These are phyloP conservation scores for Platysteira castanea DNA, from an alignment of 2,113 vertebrate species.

Conservation along the genomic window DNA sequence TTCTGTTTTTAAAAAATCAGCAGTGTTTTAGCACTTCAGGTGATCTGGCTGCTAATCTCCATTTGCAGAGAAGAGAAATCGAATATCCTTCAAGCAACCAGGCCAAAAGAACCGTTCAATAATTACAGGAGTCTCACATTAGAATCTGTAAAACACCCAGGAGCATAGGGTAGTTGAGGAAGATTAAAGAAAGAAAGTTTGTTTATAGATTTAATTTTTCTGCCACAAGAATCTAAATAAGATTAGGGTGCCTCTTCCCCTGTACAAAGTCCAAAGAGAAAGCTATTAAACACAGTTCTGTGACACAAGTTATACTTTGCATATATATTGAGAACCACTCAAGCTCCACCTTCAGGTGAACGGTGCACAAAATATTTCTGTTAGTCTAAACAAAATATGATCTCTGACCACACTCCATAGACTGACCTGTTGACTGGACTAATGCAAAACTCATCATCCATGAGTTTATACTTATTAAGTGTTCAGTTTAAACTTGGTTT, in stretches of 20 bases:
- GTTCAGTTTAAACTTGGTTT: conserved; percentile 23
- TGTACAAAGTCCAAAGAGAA: neutral
- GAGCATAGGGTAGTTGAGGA: conserved; percentile 28
- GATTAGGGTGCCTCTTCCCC: neutral
- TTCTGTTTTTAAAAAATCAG: neutral
- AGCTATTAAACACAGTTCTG: neutral
- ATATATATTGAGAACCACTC: conserved; percentile 17
- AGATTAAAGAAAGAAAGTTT: conserved; percentile 59
- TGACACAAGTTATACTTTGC: neutral
- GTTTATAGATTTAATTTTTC: conserved; percentile 69
- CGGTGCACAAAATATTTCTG: conserved; percentile 11
- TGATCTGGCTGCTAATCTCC: conserved; percentile 39
- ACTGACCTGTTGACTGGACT: conserved; percentile 41
- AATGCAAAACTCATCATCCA: conserved; percentile 39
- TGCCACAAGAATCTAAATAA: conserved; percentile 62
- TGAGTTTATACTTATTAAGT: conserved; percentile 43
- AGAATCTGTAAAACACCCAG: conserved; percentile 54
- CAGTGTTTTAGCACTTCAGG: conserved; percentile 10
- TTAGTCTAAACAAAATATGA: conserved; percentile 17
- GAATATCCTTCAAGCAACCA: conserved; percentile 28
- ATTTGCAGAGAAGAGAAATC: conserved; percentile 37
- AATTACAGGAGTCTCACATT: conserved; percentile 41
- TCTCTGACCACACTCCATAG: neutral
- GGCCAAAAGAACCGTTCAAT: conserved; percentile 52
- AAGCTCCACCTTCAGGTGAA: conserved; percentile 57